Conservation (phyloP, 2,797 vertebrate species). For the Macrochelys suwanniensis region DNA sequence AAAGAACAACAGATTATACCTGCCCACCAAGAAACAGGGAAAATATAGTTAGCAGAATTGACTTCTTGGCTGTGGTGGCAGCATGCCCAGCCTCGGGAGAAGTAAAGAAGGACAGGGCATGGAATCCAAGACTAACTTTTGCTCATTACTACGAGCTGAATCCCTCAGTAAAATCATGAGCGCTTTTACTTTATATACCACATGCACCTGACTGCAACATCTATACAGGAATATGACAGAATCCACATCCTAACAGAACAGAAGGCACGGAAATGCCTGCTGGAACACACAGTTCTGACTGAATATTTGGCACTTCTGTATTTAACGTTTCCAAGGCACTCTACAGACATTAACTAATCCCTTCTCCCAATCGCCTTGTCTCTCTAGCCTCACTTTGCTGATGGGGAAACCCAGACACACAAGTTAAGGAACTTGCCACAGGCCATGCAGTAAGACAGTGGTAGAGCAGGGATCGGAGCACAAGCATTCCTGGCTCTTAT, state of each 20-base stretch:
- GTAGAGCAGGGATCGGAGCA: background rate
- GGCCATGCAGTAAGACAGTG: accelerated
- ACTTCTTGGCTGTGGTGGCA: background rate
- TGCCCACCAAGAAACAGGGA: slow-evolving; percentile 66
- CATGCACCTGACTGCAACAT: background rate
- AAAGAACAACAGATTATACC: slow-evolving; percentile 98
- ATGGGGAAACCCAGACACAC: background rate
- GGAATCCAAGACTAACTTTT: background rate
- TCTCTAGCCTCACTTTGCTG: background rate
- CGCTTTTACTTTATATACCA: background rate
- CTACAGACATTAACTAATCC: background rate
- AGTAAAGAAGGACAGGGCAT: too few relatives aligned
- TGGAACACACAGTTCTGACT: background rate
- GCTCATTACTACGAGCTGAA: background rate
- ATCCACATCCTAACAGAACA: background rate
- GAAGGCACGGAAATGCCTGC: background rate
- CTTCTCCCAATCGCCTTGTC: background rate
- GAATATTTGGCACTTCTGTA: background rate
- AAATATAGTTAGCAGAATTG: background rate
- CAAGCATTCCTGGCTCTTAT: background rate
- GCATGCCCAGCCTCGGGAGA: background rate
- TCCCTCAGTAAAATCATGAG: background rate
- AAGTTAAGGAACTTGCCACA: background rate
- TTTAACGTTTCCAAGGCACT: background rate
- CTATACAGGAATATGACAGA: background rate